Conservation (phyloP, 2,113 vertebrate species). For the Cochlearius cochlearius region DNA sequence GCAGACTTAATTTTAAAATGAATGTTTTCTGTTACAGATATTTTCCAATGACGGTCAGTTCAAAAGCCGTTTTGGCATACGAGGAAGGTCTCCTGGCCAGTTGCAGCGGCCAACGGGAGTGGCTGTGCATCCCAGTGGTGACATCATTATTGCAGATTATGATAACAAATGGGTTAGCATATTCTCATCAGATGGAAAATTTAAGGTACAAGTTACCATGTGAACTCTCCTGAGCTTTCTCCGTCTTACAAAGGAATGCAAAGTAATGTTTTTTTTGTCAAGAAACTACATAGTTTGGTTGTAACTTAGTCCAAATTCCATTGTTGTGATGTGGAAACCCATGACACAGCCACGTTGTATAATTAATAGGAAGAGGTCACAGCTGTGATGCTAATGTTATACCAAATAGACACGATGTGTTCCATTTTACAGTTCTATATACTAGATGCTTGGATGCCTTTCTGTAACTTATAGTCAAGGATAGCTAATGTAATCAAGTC, state of each 20-base stretch:
- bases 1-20: neutral
- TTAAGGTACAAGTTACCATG: constrained; percentile 81
- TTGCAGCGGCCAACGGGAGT: constrained; percentile 94
- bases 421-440: neutral
- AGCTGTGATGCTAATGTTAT: neutral
- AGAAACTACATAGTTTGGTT: neutral
- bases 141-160: constrained; percentile 97
- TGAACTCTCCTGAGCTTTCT: neutral
- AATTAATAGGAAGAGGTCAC: neutral
- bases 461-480: accelerated
- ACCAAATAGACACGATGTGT: neutral
- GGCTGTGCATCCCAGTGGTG: constrained; percentile 91
- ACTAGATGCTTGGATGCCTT: neutral
- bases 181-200: constrained; percentile 95
- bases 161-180: constrained; percentile 99
- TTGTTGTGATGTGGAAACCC: neutral
- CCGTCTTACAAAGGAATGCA: neutral
- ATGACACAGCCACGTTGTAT: neutral
- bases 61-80: constrained; percentile 92
- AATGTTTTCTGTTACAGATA: constrained; percentile 75
- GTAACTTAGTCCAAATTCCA: neutral
- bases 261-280: neutral
- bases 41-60: constrained; percentile 96
- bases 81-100: constrained; percentile 92
- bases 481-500: neutral